Evolutionary conservation across 2,113 vertebrate genomes (phyloP).

Genomic region (Apteryx owenii): DNA sequence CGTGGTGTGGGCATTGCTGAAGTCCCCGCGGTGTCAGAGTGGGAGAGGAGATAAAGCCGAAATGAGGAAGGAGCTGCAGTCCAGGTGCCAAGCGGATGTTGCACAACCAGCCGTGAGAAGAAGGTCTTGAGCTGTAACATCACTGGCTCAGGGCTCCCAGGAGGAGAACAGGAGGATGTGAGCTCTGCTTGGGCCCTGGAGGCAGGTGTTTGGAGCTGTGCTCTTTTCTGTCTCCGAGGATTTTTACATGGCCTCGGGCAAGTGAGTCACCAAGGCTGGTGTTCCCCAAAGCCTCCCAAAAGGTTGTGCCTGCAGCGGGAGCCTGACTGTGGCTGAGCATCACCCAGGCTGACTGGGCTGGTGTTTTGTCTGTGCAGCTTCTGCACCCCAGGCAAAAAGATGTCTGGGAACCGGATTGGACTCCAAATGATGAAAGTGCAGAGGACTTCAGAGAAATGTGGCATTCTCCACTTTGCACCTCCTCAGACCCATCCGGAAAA

Average conservation of each 20-base stretch:
- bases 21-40: neutral
- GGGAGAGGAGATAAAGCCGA: neutral
- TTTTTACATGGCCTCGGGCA: neutral
- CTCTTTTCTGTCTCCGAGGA: neutral
- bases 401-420: neutral
- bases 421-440: neutral
- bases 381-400: neutral
- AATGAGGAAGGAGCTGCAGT: neutral
- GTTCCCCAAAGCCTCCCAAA: neutral
- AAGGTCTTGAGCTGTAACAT: neutral
- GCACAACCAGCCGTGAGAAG: neutral
- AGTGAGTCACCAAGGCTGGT: neutral
- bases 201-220: neutral
- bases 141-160: neutral
- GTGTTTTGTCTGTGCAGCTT: neutral
- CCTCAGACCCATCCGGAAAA: neutral
- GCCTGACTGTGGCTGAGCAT: neutral
- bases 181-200: neutral
- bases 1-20: accelerated
- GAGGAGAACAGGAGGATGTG: neutral
- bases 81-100: neutral
- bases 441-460: neutral
- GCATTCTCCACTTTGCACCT: neutral
- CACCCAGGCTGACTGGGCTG: no score
- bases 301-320: neutral